Evolutionary conservation across 92 coral and sea anemone species (phyloP).

Genomic region (Actinernus sp.): DNA sequence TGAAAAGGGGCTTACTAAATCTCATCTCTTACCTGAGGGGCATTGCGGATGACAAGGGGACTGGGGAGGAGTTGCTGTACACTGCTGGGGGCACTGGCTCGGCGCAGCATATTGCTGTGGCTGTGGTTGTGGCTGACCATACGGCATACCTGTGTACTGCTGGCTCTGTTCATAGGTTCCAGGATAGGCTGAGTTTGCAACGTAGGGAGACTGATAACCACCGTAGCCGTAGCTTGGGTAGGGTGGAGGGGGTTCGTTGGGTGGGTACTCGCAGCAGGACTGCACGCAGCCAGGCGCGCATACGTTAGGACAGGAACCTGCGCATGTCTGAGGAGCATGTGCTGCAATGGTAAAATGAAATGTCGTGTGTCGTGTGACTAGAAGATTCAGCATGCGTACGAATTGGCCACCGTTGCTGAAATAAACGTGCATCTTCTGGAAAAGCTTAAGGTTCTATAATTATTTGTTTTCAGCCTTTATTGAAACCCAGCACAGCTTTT

Average conservation of each 20-base stretch:
- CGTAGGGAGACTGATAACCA: constrained; percentile 1
- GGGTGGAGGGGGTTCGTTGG: constrained; percentile 39
- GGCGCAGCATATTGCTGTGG: constrained; percentile 38
- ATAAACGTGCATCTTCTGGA: too few species aligned
- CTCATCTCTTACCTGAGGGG: constrained; percentile 26
- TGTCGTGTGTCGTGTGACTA: too few species aligned
- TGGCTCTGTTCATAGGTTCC: not conserved
- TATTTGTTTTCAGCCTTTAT: too few species aligned
- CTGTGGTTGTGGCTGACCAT: constrained; percentile 28
- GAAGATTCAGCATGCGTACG: too few species aligned
- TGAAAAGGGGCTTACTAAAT: too few species aligned
- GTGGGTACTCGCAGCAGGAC: constrained; percentile 67
- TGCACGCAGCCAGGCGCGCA: constrained; percentile 85
- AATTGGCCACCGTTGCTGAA: too few species aligned
- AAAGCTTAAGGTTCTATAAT: too few species aligned
- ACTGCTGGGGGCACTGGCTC: constrained; percentile 77
- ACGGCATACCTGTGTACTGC: constrained; percentile 10
- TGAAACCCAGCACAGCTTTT: too few species aligned
- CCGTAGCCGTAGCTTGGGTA: not conserved
- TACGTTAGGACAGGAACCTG: constrained; percentile 79
- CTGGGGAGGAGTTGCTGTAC: constrained; percentile 48
- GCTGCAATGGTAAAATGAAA: not conserved
- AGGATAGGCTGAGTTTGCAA: constrained; percentile 16
- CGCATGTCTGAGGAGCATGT: constrained; percentile 58
- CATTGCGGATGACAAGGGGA: constrained; percentile 73